Percentiles rank a stretch among this genome's conserved stretches.
These are phyloP conservation scores for Takifugu bimaculatus DNA, from an alignment of 2,113 vertebrate genomes.

Conservation along the genomic window DNA sequence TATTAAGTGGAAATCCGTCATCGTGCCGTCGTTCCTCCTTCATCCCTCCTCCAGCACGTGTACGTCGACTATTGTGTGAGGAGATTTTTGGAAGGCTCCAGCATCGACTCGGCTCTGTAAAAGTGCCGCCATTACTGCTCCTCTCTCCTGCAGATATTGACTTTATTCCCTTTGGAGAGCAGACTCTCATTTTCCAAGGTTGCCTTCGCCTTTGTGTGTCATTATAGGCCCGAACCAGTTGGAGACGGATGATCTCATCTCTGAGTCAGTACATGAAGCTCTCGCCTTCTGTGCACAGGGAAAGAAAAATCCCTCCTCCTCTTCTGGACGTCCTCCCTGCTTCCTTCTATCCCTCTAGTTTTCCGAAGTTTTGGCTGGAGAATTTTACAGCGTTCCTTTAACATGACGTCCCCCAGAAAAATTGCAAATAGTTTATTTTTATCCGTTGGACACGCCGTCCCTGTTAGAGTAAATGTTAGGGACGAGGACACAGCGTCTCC, in stretches of 20 bases:
- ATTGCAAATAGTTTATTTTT: too few species aligned
- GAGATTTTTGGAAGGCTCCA: slow-evolving; percentile 45
- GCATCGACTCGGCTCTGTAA: slow-evolving; percentile 45
- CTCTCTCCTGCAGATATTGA: slow-evolving; percentile 39
- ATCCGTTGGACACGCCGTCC: background rate
- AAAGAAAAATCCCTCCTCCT: too few species aligned
- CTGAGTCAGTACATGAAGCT: slow-evolving; percentile 38
- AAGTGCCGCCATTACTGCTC: slow-evolving; percentile 37
- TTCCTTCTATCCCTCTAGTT: slow-evolving; percentile 14
- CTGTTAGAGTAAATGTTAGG: slow-evolving; percentile 3
- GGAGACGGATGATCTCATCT: slow-evolving; percentile 50
- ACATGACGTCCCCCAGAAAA: too few species aligned
- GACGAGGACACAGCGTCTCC: background rate
- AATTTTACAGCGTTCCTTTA: background rate
- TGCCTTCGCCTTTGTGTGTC: slow-evolving; percentile 26
- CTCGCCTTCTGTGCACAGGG: background rate
- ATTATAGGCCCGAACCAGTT: slow-evolving; percentile 34
- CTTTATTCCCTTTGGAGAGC: slow-evolving; percentile 12
- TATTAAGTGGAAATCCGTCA: slow-evolving; percentile 65
- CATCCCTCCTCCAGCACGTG: slow-evolving; percentile 52
- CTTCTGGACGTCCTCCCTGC: slow-evolving; percentile 8
- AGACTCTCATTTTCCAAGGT: slow-evolving; percentile 34
- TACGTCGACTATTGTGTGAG: slow-evolving; percentile 55
- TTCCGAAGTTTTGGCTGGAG: background rate
- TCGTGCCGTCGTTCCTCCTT: slow-evolving; percentile 48